Conservation (phyloP, 2,113 vertebrate species). For the Meleagris gallopavo region DNA sequence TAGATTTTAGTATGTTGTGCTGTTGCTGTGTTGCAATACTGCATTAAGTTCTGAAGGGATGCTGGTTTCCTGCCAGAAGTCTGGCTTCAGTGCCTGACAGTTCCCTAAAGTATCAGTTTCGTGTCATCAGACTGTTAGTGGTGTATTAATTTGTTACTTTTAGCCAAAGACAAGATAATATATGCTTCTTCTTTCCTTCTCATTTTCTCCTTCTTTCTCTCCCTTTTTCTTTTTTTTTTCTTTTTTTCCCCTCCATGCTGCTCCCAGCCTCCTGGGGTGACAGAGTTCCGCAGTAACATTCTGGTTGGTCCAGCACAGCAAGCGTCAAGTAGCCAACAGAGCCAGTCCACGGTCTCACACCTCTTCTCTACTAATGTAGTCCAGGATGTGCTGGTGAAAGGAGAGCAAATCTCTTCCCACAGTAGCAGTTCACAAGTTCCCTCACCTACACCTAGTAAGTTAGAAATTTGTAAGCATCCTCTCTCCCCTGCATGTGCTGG, state of each 20-base stretch:
- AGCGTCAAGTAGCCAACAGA: constrained; percentile 68
- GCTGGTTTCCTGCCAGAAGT: constrained; percentile 31
- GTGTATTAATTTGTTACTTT: constrained; percentile 40
- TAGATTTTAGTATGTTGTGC: not conserved
- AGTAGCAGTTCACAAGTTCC: constrained; percentile 78
- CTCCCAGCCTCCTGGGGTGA: constrained; percentile 80
- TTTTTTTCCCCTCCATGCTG: constrained; percentile 39
- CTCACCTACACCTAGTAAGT: constrained; percentile 83
- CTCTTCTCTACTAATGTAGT: constrained; percentile 77
- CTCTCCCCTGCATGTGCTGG: not conserved
- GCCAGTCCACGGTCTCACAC: constrained; percentile 68
- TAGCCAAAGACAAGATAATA: constrained; percentile 62
- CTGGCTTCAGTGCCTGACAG: constrained; percentile 12
- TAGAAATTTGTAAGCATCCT: not conserved
- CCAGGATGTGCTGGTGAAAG: constrained; percentile 82
- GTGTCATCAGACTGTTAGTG: constrained; percentile 49
- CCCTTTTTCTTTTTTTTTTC: not conserved
- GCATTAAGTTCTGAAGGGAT: constrained; percentile 16
- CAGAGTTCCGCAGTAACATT: constrained; percentile 83
- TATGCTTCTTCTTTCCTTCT: not conserved
- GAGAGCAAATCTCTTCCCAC: constrained; percentile 80
- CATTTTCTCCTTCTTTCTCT: not conserved
- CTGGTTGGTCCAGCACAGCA: constrained; percentile 78
- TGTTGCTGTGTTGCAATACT: constrained; percentile 10
- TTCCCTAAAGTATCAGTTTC: constrained; percentile 16